Conservation (phyloP, 2,797 vertebrate species). For the Sternotherus odoratus region DNA sequence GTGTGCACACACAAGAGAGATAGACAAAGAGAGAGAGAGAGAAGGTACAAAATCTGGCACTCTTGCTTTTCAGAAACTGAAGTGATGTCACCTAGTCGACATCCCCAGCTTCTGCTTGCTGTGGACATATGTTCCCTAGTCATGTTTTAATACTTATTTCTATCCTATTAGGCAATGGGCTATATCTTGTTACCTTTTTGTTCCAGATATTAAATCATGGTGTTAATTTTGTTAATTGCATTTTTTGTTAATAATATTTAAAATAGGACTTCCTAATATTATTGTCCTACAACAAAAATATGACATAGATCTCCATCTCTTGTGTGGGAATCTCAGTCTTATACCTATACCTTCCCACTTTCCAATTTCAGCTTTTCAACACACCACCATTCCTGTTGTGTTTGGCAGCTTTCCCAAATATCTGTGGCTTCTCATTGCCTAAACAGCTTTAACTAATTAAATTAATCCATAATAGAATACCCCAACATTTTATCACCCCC, state of each 20-base stretch:
- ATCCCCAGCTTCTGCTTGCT: slow-evolving; percentile 31
- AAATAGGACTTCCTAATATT: neutral
- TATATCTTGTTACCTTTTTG: slow-evolving; percentile 9
- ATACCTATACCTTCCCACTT: neutral
- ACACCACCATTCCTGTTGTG: neutral
- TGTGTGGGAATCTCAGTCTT: too few species aligned
- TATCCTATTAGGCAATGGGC: slow-evolving; percentile 12
- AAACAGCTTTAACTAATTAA: neutral
- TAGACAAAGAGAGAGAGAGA: neutral
- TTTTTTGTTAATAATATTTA: neutral
- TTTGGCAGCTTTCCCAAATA: neutral
- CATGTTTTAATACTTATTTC: slow-evolving; percentile 17
- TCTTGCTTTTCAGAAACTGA: neutral
- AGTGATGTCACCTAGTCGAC: slow-evolving; percentile 18
- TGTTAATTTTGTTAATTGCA: neutral
- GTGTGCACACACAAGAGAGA: neutral
- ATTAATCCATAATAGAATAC: neutral
- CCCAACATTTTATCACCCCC: neutral
- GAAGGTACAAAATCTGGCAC: neutral
- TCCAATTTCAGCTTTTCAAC: neutral
- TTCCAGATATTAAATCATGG: neutral
- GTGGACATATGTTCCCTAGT: slow-evolving; percentile 17
- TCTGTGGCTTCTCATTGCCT: neutral
- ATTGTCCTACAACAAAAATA: neutral
- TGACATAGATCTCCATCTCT: neutral